Conservation (phyloP, 2,797 vertebrate genomes). For the Girardinus metallicus region DNA sequence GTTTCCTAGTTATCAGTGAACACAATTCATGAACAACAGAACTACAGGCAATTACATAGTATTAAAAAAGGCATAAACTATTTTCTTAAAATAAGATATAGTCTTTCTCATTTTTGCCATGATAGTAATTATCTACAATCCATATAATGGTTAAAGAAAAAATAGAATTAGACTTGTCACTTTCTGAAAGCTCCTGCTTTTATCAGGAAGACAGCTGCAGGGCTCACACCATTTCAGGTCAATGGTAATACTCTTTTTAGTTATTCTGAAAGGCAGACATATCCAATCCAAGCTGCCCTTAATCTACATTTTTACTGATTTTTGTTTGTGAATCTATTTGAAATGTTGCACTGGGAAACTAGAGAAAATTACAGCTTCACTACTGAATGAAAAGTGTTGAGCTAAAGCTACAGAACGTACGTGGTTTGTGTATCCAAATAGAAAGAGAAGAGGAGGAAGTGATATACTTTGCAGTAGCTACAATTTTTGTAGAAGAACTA, state of each 20-base stretch:
- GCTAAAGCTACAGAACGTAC: constrained; percentile 2
- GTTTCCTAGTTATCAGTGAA: too few relatives aligned
- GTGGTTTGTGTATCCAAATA: constrained; percentile 5
- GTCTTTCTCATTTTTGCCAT: background rate
- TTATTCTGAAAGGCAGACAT: constrained; percentile 8
- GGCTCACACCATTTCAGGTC: constrained; percentile 2
- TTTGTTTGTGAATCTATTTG: constrained; percentile 2
- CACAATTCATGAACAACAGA: too few relatives aligned
- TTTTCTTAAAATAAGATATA: background rate
- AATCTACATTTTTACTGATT: constrained; percentile 13
- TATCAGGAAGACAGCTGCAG: constrained; percentile 12
- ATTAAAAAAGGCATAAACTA: background rate
- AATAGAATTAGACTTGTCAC: background rate
- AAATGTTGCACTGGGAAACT: constrained; percentile 7
- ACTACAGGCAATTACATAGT: background rate
- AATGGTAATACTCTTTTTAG: constrained; percentile 11
- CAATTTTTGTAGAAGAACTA: background rate
- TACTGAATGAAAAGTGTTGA: constrained; percentile 16
- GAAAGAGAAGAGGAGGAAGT: constrained; percentile 1
- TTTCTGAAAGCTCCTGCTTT: constrained; percentile 10
- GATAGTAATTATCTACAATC: background rate
- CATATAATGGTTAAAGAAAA: background rate
- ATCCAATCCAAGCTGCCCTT: background rate
- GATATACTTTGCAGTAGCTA: background rate
- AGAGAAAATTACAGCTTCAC: constrained; percentile 8